phyloP scores from a whole-genome alignment of 2,888 invertebrate genomes.

The Andrena hattorfiana region DNA sequence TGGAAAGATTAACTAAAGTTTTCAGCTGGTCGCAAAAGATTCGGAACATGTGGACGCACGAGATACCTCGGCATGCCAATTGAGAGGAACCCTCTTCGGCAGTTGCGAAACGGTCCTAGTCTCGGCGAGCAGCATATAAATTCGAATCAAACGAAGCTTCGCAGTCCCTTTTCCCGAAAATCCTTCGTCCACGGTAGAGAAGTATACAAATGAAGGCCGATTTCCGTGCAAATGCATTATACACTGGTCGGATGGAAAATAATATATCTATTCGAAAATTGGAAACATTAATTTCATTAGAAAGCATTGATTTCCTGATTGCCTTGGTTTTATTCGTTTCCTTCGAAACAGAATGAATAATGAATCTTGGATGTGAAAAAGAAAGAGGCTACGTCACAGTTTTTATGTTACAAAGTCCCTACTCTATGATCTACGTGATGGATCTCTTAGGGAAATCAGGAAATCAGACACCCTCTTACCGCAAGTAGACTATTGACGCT shows the following conservation, averaged over 20 bases:
- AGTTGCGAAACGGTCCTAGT: slow-evolving; percentile 1
- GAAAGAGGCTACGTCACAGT: too few species aligned
- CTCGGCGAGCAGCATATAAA: background rate
- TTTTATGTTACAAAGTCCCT: too few species aligned
- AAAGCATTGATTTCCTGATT: too few species aligned
- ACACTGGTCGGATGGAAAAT: background rate
- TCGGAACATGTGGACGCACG: background rate
- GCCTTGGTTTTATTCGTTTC: too few species aligned
- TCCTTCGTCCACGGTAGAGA: background rate
- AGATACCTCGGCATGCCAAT: background rate
- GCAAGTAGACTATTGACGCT: too few species aligned
- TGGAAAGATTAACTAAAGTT: slow-evolving; percentile 26
- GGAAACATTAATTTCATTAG: too few species aligned
- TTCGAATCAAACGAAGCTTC: background rate
- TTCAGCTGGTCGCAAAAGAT: background rate
- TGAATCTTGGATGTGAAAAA: too few species aligned
- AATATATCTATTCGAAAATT: too few species aligned
- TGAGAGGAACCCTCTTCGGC: background rate
- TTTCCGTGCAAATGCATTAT: background rate
- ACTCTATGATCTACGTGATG: too few species aligned
- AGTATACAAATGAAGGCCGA: background rate
- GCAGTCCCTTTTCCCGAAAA: background rate
- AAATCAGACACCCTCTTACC: too few species aligned
- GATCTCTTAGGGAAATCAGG: too few species aligned
- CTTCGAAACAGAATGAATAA: too few species aligned